A percentile compares a stretch with the other conserved stretches of the same genome.
phyloP scores from a whole-genome alignment of 2,113 vertebrate genomes.

The Clarias gariepinus region DNA sequence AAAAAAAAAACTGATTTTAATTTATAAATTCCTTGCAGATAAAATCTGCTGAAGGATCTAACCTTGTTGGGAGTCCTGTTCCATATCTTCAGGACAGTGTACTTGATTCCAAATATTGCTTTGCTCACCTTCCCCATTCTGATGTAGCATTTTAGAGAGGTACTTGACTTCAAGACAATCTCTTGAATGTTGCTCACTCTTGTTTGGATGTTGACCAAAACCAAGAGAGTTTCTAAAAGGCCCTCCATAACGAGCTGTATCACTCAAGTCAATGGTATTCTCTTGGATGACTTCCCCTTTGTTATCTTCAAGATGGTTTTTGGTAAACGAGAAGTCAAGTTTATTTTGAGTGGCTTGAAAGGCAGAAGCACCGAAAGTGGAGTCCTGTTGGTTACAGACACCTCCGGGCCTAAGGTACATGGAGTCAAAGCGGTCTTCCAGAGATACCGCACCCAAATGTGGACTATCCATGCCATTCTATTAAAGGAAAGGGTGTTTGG shows the following conservation, averaged over 20 bases:
- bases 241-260: slow-evolving; percentile 56
- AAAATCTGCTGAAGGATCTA: background rate
- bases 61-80: slow-evolving; percentile 69
- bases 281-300: slow-evolving; percentile 19
- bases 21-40: background rate
- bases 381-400: slow-evolving; percentile 56
- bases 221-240: slow-evolving; percentile 56
- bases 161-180: slow-evolving; percentile 73
- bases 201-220: slow-evolving; percentile 48
- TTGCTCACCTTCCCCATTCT: slow-evolving; percentile 58
- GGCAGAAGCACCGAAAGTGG: slow-evolving; percentile 34
- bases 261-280: slow-evolving; percentile 52
- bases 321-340: slow-evolving; percentile 64
- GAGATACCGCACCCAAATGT: slow-evolving; percentile 24
- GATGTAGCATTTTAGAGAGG: slow-evolving; percentile 74
- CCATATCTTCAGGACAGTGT: slow-evolving; percentile 57
- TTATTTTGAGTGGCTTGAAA: slow-evolving; percentile 60
- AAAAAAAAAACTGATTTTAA: background rate
- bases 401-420: slow-evolving; percentile 63
- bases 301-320: slow-evolving; percentile 49
- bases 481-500: background rate
- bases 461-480: slow-evolving; percentile 67
- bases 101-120: slow-evolving; percentile 64
- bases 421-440: slow-evolving; percentile 61
- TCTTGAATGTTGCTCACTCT: slow-evolving; percentile 57